Evolutionary conservation across 92 coral and sea anemone genomes (phyloP).

Genomic region (Pocillopora grandis): DNA sequence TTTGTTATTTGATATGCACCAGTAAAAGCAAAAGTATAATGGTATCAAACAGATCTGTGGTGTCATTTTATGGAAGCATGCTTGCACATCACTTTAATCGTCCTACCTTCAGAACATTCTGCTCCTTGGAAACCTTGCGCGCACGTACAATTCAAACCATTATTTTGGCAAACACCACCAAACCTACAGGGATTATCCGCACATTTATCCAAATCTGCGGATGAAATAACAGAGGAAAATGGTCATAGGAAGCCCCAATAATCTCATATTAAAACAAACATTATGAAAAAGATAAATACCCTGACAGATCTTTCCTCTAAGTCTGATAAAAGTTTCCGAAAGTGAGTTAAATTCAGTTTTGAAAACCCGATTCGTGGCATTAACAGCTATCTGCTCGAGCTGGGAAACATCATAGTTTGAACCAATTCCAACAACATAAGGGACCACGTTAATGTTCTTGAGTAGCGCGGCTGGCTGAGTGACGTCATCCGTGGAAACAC

Average conservation of each 20-base stretch:
- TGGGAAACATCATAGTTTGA: constrained; percentile 13
- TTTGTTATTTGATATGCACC: neutral
- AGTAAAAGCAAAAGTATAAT: neutral
- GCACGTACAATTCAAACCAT: constrained; percentile 27
- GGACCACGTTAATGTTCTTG: constrained; percentile 1
- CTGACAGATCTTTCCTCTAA: constrained; percentile 13
- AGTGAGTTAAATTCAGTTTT: constrained; percentile 12
- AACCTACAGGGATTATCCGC: constrained; percentile 18
- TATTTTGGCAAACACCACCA: constrained; percentile 21
- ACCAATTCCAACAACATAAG: constrained; percentile 15
- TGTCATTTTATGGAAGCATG: too few species aligned
- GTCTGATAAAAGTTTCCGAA: neutral
- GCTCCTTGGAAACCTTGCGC: constrained; percentile 16
- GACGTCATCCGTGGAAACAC: constrained; percentile 33
- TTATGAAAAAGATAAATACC: neutral
- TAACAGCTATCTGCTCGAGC: neutral
- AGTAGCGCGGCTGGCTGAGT: neutral
- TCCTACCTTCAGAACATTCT: constrained; percentile 20
- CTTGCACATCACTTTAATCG: neutral
- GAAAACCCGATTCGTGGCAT: neutral
- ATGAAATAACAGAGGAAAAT: neutral
- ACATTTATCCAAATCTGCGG: constrained; percentile 10
- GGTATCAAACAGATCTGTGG: neutral
- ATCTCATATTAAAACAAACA: neutral
- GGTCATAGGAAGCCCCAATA: neutral